Evolutionary conservation across 1,140 invertebrate genomes (phyloP).

Genomic region (Meloidogyne exigua): DNA sequence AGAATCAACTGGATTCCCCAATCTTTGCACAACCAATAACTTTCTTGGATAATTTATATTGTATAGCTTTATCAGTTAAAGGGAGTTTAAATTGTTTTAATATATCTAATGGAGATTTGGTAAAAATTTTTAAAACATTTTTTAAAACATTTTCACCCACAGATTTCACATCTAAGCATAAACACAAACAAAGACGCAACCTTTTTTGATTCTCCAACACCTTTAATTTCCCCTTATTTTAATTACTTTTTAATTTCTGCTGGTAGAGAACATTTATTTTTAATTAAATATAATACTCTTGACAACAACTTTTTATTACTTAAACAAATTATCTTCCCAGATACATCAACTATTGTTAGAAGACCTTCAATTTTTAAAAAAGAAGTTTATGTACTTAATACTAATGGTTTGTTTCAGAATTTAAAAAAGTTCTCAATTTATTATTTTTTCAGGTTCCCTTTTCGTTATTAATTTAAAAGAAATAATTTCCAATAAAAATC

Average conservation of each 20-base stretch:
- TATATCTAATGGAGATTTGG: constrained; percentile 1
- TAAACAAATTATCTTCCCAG: background rate
- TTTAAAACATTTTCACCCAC: background rate
- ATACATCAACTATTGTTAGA: background rate
- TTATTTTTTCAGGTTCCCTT: background rate
- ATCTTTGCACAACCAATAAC: constrained; percentile 20
- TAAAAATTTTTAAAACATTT: background rate
- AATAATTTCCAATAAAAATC: background rate
- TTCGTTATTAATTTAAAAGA: background rate
- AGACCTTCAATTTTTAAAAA: background rate
- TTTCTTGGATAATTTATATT: background rate
- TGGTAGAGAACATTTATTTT: background rate
- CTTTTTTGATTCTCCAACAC: background rate
- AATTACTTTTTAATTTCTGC: constrained; percentile 2
- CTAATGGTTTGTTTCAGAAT: background rate
- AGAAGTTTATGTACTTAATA: background rate
- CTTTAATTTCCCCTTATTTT: background rate
- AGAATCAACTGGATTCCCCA: constrained; percentile 13
- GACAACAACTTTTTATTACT: background rate
- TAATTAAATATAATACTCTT: background rate
- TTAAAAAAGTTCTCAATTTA: no score
- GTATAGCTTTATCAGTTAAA: constrained; percentile 14
- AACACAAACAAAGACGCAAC: background rate
- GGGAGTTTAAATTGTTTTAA: constrained; percentile 1
- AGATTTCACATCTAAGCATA: background rate